Evolutionary conservation across 1,140 invertebrate species (phyloP), one percentile per base, ranked within the genome.

Genomic region (Cryptotermes secundus): DNA sequence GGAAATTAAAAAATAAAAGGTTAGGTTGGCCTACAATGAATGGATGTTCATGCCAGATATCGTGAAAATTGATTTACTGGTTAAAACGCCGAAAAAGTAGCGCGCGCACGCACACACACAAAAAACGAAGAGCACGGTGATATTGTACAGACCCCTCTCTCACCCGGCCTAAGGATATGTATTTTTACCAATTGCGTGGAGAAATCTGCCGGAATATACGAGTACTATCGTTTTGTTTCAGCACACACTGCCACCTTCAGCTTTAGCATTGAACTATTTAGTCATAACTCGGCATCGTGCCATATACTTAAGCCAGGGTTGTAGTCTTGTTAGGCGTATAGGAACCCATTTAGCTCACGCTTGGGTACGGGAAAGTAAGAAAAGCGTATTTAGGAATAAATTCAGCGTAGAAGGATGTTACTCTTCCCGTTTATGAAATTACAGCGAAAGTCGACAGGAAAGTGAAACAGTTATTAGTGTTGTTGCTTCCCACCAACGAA

Each of bases 251-350:
- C 59, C 59, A 9, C n/a, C 59, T 1, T 31, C n/a, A 31, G n/a
- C 3, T 7, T 10, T 6, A 0, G 6, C 31, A 16, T 72, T 31
- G 59, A 72, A 72, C 59, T 72, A 72, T 72, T 72, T 72, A n/a
- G n/a, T 31, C 14, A 59, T 31, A 31, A 0, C 7, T 72, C 31
- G 59, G 59, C 59, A 31, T 26, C n/a, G n/a, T 72, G 59, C 59
- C 59, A 26, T 10, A 31, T 14, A 31, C 59, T n/a, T 72, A n/a
- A 72, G 59, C 59, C 59, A 72, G 59, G 59, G 59, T 2, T 72
- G 59, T 72, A 72, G 59, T 72, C 59, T 72, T 31, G 59, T 72
- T 72, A 72, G 59, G 59, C 59, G 26, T 72, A 72, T 31, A 72
- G n/a, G 7, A 72, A 31, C 59, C 59, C 59, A 72, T 72, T 72